Conservation (phyloP, 2,113 vertebrate species). For the Lophius piscatorius region DNA sequence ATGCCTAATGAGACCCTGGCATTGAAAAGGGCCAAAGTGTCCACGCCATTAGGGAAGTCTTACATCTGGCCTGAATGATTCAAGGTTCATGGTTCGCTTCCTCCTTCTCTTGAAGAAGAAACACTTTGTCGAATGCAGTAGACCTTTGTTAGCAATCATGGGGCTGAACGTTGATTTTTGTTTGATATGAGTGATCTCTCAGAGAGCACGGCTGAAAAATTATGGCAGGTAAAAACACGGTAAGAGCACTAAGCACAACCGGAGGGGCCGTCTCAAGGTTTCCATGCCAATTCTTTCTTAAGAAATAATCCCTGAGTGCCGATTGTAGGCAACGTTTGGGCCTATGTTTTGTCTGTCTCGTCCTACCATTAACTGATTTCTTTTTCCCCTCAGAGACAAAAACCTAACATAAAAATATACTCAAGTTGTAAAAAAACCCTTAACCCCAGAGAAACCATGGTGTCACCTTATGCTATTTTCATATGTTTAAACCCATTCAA, state of each 20-base stretch:
- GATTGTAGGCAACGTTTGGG: too few species aligned
- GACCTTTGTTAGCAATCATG: slow-evolving; percentile 11
- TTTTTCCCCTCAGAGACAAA: too few species aligned
- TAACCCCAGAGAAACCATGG: too few species aligned
- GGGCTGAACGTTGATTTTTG: slow-evolving; percentile 1
- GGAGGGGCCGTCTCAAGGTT: slow-evolving; percentile 10
- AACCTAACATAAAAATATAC: too few species aligned
- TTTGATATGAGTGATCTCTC: slow-evolving; percentile 44
- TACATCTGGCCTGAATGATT: slow-evolving; percentile 56
- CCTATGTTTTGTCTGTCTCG: too few species aligned
- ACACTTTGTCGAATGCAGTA: slow-evolving; percentile 22
- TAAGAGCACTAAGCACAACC: slow-evolving; percentile 10
- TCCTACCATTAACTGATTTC: too few species aligned
- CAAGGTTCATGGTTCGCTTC: slow-evolving; percentile 43
- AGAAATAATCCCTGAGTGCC: slow-evolving; percentile 17
- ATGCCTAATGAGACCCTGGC: slow-evolving; percentile 72
- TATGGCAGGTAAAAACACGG: slow-evolving; percentile 15
- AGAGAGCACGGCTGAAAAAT: slow-evolving; percentile 17
- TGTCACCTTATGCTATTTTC: too few species aligned
- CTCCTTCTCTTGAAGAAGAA: slow-evolving; percentile 32
- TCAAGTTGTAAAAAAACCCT: too few species aligned
- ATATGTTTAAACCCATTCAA: too few species aligned
- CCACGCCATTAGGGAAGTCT: slow-evolving; percentile 62
- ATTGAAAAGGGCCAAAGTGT: slow-evolving; percentile 57
- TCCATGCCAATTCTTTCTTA: slow-evolving; percentile 33